Base-by-base conservation (phyloP, 1,140 invertebrate species). In the Orius insidiosus region DNA sequence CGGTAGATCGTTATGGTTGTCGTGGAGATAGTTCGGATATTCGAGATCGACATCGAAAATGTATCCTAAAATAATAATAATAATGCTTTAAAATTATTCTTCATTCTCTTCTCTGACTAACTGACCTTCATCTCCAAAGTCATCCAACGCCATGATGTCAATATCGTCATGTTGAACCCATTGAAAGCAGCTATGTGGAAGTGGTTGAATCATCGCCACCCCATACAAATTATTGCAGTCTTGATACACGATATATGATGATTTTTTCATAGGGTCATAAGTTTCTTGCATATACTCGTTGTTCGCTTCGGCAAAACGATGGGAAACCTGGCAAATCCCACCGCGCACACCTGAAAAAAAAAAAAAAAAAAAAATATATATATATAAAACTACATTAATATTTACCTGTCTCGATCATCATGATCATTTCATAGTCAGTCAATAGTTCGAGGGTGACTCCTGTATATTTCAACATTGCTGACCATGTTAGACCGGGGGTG, bases 1-100 rank as follows among this genome's bases (percentile, higher is more conserved):
- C 13, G 64, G 62, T 33, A 63, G 53, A 51, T 63, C 63, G 46
- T 55, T 58, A 52, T 66, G 61, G 14, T n/a, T 1, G 18, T 58
- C 45, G 37, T 60, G 54, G 8, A 62, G 34, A 7, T 51, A 35
- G 36, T 51, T 46, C 14, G 59, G 56, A 44, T 52, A 52, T 2
- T 44, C 37, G 6, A 54, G 13, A 47, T 52, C 50, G 4, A 49
- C 50, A 19, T 45, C 58, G 11, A 53, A 61, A 63, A 56, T 59
- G 58, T 59, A 54, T 0, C 52, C 50, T 11, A 5, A 36, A n/a
- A 11, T 9, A 24, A 24, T 24, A 24, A 24, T 4, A 45, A n/a
- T 1, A 3, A 6, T 30, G 52, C 0, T 50, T 47, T 11, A 5
- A 36, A n/a, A 11, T 15, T 15, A 41, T 15, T 41, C n/a, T n/a